phyloP scores from a whole-genome alignment of 2,888 invertebrate genomes.

The Caenorhabditis sp. region DNA sequence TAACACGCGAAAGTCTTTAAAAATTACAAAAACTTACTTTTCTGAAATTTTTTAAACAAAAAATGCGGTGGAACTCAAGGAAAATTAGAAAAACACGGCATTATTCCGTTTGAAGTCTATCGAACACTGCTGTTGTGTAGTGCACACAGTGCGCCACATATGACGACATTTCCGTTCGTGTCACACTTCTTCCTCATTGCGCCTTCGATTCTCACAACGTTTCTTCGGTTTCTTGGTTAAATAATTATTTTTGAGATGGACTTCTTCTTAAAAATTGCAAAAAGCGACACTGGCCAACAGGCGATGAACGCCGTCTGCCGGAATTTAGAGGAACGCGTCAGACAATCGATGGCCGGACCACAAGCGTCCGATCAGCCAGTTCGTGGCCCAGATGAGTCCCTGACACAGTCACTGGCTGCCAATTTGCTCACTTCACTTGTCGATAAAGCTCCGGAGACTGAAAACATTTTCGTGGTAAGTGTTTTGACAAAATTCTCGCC shows the following conservation, averaged over 20 bases:
- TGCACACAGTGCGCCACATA: constrained; percentile 19
- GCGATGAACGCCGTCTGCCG: constrained; percentile 11
- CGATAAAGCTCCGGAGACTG: too few relatives aligned
- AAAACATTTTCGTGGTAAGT: too few relatives aligned
- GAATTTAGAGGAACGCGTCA: constrained; percentile 13
- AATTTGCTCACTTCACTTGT: too few relatives aligned
- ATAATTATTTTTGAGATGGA: constrained; percentile 11
- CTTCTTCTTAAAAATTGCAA: constrained; percentile 21
- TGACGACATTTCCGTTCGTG: constrained; percentile 23
- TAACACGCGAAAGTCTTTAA: too few relatives aligned
- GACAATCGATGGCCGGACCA: background rate
- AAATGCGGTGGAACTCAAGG: too few relatives aligned
- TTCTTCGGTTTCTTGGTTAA: background rate
- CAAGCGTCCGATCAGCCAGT: too few relatives aligned
- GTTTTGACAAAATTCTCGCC: too few relatives aligned
- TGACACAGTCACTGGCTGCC: too few relatives aligned
- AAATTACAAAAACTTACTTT: too few relatives aligned
- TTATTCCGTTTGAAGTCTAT: constrained; percentile 39
- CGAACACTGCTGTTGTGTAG: constrained; percentile 14
- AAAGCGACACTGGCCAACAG: constrained; percentile 22
- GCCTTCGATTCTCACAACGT: background rate
- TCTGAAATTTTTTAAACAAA: too few relatives aligned
- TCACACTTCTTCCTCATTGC: background rate
- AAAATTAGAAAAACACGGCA: too few relatives aligned
- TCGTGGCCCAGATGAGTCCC: too few relatives aligned